These are phyloP conservation scores for Lagorchestes hirsutus DNA, from an alignment of 2,797 vertebrate genomes.

Conservation along the genomic window DNA sequence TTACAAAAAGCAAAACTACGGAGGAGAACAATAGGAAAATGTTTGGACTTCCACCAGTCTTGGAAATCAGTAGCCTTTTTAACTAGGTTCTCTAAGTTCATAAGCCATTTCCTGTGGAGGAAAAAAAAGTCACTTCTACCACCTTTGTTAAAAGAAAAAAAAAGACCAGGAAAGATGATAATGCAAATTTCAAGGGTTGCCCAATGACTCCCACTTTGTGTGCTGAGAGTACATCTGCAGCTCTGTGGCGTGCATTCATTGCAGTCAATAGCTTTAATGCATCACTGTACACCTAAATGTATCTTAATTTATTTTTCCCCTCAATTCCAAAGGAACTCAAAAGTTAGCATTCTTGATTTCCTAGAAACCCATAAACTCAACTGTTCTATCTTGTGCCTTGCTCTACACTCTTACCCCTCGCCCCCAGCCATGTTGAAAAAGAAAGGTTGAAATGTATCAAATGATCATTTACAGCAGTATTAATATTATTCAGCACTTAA, in stretches of 20 bases:
- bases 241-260: too few relatives aligned
- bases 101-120: neutral
- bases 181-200: neutral
- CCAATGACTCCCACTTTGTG: neutral
- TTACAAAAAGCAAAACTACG: neutral
- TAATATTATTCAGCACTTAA: constrained; percentile 79
- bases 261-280: constrained; percentile 18
- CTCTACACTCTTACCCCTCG: constrained; percentile 43
- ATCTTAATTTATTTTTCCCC: constrained; percentile 44
- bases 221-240: neutral
- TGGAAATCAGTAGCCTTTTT: neutral
- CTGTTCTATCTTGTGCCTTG: constrained; percentile 10
- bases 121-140: neutral
- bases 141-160: neutral
- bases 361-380: constrained; percentile 35
- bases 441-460: constrained; percentile 58
- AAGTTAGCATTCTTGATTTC: constrained; percentile 43
- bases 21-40: neutral
- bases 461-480: constrained; percentile 72
- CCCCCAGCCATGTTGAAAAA: constrained; percentile 49
- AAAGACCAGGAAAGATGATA: neutral
- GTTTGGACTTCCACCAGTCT: neutral
- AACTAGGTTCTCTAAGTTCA: neutral
- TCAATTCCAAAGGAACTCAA: neutral
- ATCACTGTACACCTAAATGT: constrained; percentile 40